Base-by-base conservation (phyloP, 2,888 invertebrate species). In the Hetaerina titia region DNA sequence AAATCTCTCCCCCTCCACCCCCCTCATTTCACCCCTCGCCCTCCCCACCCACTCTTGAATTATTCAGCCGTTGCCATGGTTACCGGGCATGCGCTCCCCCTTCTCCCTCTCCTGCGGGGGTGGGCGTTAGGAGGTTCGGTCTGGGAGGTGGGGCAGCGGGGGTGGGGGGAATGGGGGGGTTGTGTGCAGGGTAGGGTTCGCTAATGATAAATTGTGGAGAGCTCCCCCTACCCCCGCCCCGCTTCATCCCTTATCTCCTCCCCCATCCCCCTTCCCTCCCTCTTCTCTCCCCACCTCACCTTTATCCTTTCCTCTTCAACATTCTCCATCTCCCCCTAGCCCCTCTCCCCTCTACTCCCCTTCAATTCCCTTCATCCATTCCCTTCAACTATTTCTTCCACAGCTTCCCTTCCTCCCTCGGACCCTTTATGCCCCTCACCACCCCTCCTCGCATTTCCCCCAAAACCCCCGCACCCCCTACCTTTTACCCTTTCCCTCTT, bases 191-290 rank as follows among this genome's bases (percentile, higher is more conserved):
- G 89, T 56, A 89, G 89, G 74, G 56, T 74, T 92, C 92, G 92
- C 92, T 92, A 92, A 92, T 92, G 92, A 92, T 92, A 92, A 92
- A 92, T 92, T 92, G 92, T 92, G 74, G 92, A 92, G 64, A 92
- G 64, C 90, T 90, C 90, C 45, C 17, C 88, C 69, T 22, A 19
- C 17, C 11, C 56, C 13, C 81, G 7, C 81, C 81, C 13, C 22
- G 56, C 57, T 89, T 58, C 56, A 19, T 56, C n/a, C 89, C 17
- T n/a, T 9, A 17, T 56, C 89, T 58, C 57, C 58, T 11, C 89
- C n/a, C 13, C 56, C 56, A 22, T 13, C 9, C 58, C 0, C n/a
- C n/a, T 22, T 58, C 89, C n/a, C 22, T 22, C 9, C 56, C 57
- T 22, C 22, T 22, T 9, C 56, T 19, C 22, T 58, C 58, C 89